Percentiles rank a stretch among this genome's conserved stretches.
phyloP scores from a whole-genome alignment of 2,797 vertebrate genomes.

The Emydoidea blandingii region DNA sequence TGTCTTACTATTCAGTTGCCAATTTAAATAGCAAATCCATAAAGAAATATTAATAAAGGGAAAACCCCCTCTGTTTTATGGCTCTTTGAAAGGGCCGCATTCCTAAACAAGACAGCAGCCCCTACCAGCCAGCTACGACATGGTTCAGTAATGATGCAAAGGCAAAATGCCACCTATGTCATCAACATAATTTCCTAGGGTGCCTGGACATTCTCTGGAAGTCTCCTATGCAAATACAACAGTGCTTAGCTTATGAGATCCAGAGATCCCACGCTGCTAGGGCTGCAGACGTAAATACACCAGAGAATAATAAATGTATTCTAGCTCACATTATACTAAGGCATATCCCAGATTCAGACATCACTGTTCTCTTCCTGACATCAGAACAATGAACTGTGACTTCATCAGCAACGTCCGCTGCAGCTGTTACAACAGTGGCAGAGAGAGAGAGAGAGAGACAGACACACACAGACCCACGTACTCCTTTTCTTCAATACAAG shows the following conservation, averaged over 20 bases:
- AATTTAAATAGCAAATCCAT: not conserved
- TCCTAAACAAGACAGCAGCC: not conserved
- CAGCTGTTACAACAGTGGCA: not conserved
- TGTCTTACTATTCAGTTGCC: not conserved
- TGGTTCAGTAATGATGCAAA: not conserved
- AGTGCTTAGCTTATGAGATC: not conserved
- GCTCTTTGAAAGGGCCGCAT: not conserved
- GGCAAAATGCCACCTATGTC: not conserved
- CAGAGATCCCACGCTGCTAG: accelerated
- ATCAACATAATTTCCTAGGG: not conserved
- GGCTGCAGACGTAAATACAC: not conserved
- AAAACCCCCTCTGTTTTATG: not conserved
- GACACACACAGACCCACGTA: not conserved
- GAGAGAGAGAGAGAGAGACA: not conserved
- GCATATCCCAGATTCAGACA: not conserved
- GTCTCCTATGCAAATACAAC: not conserved
- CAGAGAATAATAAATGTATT: not conserved
- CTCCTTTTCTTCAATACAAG: not conserved
- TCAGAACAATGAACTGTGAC: not conserved
- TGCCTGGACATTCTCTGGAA: not conserved
- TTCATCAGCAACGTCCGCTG: not conserved
- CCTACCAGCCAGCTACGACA: not conserved
- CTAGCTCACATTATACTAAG: not conserved
- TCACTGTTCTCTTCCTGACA: not conserved
- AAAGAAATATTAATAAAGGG: not conserved